Percentiles rank a stretch among this genome's conserved stretches.
These are phyloP conservation scores for Mugil cephalus DNA, from an alignment of 2,113 vertebrate species.

Conservation along the genomic window DNA sequence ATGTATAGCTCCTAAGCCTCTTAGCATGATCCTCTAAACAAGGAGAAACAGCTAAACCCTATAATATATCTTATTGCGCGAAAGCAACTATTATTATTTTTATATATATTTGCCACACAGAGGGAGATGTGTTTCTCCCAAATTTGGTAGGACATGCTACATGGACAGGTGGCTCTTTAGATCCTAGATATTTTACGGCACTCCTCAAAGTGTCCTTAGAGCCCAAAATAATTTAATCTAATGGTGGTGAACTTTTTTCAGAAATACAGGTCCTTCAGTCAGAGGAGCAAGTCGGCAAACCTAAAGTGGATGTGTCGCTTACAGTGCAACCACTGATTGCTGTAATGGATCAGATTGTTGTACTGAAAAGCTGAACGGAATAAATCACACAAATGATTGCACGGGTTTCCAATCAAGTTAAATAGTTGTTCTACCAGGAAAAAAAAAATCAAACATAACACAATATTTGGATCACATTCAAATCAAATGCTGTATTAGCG, in stretches of 20 bases:
- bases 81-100: too few relatives aligned
- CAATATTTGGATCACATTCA: neutral
- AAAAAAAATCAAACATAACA: conserved; percentile 2
- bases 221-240: too few relatives aligned
- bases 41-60: too few relatives aligned
- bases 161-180: too few relatives aligned
- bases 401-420: conserved; percentile 1
- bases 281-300: neutral
- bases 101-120: too few relatives aligned
- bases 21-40: too few relatives aligned
- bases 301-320: neutral
- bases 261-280: neutral
- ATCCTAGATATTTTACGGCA: neutral
- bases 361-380: conserved; percentile 2
- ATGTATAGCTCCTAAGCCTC: too few relatives aligned
- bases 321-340: conserved; percentile 1
- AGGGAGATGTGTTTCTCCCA: too few relatives aligned
- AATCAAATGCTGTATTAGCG: neutral
- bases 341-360: neutral
- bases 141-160: too few relatives aligned
- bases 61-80: too few relatives aligned
- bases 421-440: conserved; percentile 4
- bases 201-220: too few relatives aligned
- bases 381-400: conserved; percentile 1
- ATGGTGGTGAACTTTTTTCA: too few relatives aligned